A percentile compares a stretch with the other conserved stretches of the same genome.
Conservation (phyloP, 2,888 invertebrate species). For the Monochamus alternatus region DNA sequence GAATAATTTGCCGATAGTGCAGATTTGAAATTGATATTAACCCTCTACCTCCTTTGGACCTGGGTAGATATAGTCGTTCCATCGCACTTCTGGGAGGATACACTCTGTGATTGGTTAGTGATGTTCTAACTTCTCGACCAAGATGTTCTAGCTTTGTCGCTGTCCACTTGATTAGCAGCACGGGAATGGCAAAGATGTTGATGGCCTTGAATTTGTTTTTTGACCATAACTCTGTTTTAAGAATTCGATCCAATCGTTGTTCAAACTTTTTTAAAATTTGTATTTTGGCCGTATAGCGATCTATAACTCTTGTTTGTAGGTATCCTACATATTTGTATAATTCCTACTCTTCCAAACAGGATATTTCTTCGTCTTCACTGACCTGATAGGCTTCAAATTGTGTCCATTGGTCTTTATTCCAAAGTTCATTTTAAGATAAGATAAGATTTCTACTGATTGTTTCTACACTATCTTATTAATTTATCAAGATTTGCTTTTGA, state of each 20-base stretch:
- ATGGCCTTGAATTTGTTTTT: conserved; percentile 10
- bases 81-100: not conserved
- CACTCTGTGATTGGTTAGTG: not conserved
- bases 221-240: conserved; percentile 1
- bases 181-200: not conserved
- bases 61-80: not conserved
- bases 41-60: not conserved
- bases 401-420: too few relatives aligned
- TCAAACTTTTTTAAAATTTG: not conserved
- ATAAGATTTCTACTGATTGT: too few relatives aligned
- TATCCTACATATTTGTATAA: not conserved
- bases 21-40: not conserved
- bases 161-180: not conserved
- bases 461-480: too few relatives aligned
- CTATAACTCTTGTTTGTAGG: not conserved
- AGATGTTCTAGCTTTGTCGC: not conserved
- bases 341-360: not conserved
- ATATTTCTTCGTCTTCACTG: too few relatives aligned
- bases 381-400: too few relatives aligned
- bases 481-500: too few relatives aligned
- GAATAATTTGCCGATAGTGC: not conserved
- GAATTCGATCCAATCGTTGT: not conserved
- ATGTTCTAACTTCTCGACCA: not conserved
- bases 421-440: not conserved
- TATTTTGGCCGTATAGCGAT: not conserved